A percentile compares a stretch with the other conserved stretches of the same genome.
These are phyloP conservation scores for Drosophila bunnanda DNA, from an alignment of 2,888 invertebrate species.

Conservation along the genomic window DNA sequence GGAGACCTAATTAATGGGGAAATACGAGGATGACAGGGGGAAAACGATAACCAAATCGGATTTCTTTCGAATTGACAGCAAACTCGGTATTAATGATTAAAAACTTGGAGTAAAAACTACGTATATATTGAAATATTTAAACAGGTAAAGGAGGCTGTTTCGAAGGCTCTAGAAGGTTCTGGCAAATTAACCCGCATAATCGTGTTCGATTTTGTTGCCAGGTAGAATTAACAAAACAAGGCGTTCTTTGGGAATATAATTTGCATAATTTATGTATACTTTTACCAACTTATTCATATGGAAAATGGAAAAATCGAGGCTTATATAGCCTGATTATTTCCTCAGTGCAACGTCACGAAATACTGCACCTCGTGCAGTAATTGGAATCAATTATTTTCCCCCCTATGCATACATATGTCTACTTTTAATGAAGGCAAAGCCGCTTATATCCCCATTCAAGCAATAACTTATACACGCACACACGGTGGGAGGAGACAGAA, in stretches of 20 bases:
- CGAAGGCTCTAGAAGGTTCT: not conserved
- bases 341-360: not conserved
- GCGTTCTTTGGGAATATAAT: not conserved
- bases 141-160: not conserved
- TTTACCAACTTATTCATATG: no score
- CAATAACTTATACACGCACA: conserved; percentile 26
- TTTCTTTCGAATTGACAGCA: not conserved
- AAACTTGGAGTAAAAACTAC: not conserved
- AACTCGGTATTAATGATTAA: not conserved
- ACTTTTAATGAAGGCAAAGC: conserved; percentile 28
- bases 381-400: conserved; percentile 9
- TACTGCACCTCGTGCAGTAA: conserved; percentile 1
- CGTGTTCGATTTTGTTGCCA: not conserved
- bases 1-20: conserved; percentile 26
- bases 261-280: not conserved
- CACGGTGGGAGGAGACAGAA: not conserved
- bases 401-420: conserved; percentile 2
- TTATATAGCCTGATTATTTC: not conserved
- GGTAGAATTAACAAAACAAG: not conserved
- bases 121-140: not conserved
- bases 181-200: not conserved
- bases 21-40: not conserved
- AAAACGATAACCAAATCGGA: not conserved
- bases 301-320: no score
- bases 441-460: conserved; percentile 21